Conservation (phyloP, 2,797 vertebrate species). For the Sciaenops ocellatus region DNA sequence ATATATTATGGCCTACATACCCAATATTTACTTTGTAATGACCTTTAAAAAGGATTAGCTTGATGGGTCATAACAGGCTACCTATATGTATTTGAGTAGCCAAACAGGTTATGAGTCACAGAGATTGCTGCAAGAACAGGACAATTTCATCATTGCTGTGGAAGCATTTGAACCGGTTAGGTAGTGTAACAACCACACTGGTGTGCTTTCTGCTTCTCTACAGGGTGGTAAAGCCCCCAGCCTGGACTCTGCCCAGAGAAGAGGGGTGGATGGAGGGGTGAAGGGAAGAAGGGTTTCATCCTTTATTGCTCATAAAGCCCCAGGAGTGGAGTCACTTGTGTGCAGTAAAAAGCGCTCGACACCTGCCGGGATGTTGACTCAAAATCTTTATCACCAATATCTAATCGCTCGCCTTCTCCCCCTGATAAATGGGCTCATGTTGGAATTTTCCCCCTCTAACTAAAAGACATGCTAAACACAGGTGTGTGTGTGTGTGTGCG, state of each 20-base stretch:
- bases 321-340: constrained; percentile 64
- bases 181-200: neutral
- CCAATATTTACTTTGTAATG: neutral
- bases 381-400: constrained; percentile 92
- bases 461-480: constrained; percentile 80
- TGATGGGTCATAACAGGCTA: neutral
- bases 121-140: neutral
- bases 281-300: constrained; percentile 50
- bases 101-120: neutral
- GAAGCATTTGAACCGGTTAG: neutral
- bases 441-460: constrained; percentile 77
- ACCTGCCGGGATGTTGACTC: constrained; percentile 94
- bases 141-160: neutral
- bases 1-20: neutral
- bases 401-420: constrained; percentile 83
- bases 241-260: constrained; percentile 68
- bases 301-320: constrained; percentile 79
- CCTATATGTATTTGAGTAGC: neutral
- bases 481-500: constrained; percentile 55
- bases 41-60: neutral
- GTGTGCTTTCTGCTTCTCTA: constrained; percentile 1
- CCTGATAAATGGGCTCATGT: constrained; percentile 91
- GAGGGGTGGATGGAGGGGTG: constrained; percentile 36
- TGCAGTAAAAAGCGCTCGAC: constrained; percentile 81
- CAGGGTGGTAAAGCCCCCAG: constrained; percentile 15